Conservation (phyloP, 2,113 vertebrate species). For the Tricholaema leucomelas region DNA sequence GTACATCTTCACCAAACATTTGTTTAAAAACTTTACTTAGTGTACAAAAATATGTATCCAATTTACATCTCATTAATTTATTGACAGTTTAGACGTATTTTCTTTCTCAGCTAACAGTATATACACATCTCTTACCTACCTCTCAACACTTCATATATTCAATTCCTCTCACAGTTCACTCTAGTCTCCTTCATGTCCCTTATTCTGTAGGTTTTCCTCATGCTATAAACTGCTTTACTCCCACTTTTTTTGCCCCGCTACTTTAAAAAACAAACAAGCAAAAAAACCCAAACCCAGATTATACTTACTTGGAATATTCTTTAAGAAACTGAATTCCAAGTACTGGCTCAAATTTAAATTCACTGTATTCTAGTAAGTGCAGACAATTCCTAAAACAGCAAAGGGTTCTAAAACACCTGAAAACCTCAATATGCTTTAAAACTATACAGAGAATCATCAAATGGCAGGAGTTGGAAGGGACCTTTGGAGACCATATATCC, state of each 20-base stretch:
- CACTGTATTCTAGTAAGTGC: not conserved
- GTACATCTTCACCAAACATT: not conserved
- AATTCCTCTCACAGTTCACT: not conserved
- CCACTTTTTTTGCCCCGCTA: not conserved
- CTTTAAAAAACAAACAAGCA: not conserved
- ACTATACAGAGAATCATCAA: no score
- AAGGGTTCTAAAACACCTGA: not conserved
- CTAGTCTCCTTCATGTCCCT: not conserved
- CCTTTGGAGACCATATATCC: no score
- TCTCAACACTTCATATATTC: not conserved
- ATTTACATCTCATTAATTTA: not conserved
- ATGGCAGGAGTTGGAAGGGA: no score
- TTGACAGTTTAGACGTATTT: not conserved
- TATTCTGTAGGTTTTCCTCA: not conserved
- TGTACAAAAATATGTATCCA: not conserved
- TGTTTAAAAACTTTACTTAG: not conserved
- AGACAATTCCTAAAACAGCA: not conserved
- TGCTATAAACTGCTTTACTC: not conserved
- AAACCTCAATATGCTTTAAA: not conserved
- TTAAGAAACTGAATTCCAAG: not conserved
- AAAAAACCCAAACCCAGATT: accelerated
- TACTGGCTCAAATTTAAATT: not conserved
- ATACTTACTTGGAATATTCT: no score
- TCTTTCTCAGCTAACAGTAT: not conserved
- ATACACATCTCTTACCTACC: not conserved